Base-by-base conservation (phyloP, 2,113 vertebrate genomes). In the Poecilia latipinna region DNA sequence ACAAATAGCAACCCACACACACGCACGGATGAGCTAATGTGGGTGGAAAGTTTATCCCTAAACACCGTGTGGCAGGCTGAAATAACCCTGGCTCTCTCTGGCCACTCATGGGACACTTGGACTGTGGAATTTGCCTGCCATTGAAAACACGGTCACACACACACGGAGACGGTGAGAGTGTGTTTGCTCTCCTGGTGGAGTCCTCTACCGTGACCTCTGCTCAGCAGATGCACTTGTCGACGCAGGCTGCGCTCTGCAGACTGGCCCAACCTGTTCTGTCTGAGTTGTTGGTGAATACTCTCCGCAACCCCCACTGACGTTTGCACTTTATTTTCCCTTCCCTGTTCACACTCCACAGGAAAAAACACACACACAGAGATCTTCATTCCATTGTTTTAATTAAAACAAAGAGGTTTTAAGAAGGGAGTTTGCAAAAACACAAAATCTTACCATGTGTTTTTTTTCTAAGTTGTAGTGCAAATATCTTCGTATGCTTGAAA, bases 31-130 rank as follows among this genome's bases (percentile, higher is more conserved):
- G 24, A 75, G 67, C 39, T 74, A 82, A 89, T 90, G 90, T 74
- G 91, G 91, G 86, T 88, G 88, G 90, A 89, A 85, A 88, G 79
- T 91, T 86, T 92, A 91, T 88, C 82, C 80, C 85, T 84, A 90
- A 92, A 92, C 90, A 90, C 72, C 89, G 77, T 75, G 81, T 79
- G 83, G 85, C 82, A 78, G 66, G 42, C 79, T 86, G 76, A 87
- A 87, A 86, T 89, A 87, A 85, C 78, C 62, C 2, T 17, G 78
- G 74, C 81, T 77, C 82, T 86, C 71, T 82, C 70, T 86, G 86
- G 80, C 79, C 82, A 68, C 89, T 79, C 65, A 68, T 77, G 76
- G 65, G 77, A 68, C 86, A 83, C 81, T 81, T 74, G 68, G 79
- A 61, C 66, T 24, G 69, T 77, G 70, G 85, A 82, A 90, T 88